Evolutionary conservation across 1,140 invertebrate species (phyloP).

Genomic region (Brachionus calyciflorus): DNA sequence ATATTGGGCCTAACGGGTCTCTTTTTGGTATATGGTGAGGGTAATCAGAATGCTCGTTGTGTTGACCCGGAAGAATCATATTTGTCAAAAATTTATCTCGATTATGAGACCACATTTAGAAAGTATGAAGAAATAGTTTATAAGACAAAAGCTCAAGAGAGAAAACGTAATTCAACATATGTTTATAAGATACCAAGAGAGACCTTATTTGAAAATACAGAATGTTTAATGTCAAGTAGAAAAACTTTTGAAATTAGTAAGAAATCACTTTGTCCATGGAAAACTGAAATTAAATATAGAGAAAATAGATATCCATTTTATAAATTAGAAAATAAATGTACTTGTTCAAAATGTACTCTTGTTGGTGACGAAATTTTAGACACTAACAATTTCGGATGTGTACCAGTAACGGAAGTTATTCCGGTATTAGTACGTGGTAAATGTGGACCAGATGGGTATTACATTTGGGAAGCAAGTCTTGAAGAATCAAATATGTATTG

Average conservation of each 20-base stretch:
- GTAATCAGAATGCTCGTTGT: not conserved
- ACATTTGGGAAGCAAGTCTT: constrained; percentile 12
- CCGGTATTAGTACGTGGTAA: not conserved
- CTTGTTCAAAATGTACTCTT: not conserved
- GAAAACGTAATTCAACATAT: not conserved
- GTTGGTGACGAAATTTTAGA: constrained; percentile 10
- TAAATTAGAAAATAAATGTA: not conserved
- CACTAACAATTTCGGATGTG: not conserved
- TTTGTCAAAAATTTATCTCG: not conserved
- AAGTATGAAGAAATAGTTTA: constrained; percentile 10
- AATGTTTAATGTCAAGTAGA: constrained; percentile 15
- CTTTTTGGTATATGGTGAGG: not conserved
- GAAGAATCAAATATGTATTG: constrained; percentile 27
- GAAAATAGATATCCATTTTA: constrained; percentile 24
- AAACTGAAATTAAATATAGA: not conserved
- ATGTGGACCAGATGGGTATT: constrained; percentile 29
- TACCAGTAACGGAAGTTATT: not conserved
- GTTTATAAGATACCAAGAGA: not conserved
- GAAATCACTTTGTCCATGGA: constrained; percentile 24
- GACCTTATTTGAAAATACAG: constrained; percentile 12
- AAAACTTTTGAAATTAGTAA: not conserved
- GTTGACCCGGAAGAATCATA: not conserved
- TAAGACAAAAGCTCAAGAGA: not conserved
- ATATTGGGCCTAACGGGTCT: too few relatives aligned
- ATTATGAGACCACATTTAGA: constrained; percentile 4